phyloP scores from a whole-genome alignment of 2,797 vertebrate genomes.

The Cirrhinus molitorella region DNA sequence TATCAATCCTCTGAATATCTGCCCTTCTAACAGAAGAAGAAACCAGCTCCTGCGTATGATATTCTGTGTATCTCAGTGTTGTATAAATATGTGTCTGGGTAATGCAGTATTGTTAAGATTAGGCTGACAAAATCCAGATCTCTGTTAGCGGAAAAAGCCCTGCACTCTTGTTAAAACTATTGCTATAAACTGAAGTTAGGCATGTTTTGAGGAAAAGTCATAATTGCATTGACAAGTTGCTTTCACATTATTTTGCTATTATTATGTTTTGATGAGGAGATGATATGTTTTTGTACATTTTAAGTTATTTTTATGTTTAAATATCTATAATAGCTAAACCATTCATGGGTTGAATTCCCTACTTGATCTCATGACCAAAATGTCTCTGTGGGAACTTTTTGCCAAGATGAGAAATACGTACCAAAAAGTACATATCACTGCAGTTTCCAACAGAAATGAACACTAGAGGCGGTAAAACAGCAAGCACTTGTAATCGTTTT shows the following conservation, averaged over 20 bases:
- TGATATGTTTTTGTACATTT: not conserved
- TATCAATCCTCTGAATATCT: conserved; percentile 32
- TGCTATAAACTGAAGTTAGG: conserved; percentile 15
- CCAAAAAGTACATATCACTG: too few relatives aligned
- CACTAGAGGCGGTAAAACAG: too few relatives aligned
- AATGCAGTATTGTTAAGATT: conserved; percentile 60
- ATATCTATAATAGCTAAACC: not conserved
- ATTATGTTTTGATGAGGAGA: conserved; percentile 6
- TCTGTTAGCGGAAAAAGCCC: conserved; percentile 27
- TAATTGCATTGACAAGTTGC: conserved; percentile 5
- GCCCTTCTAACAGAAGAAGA: conserved; percentile 42
- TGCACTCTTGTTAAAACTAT: conserved; percentile 13
- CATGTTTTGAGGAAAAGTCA: not conserved
- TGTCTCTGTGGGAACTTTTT: too few relatives aligned
- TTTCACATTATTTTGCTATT: conserved; percentile 6
- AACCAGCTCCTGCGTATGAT: conserved; percentile 43
- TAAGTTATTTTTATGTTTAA: not conserved
- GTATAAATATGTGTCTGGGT: conserved; percentile 63
- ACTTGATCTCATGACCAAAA: too few relatives aligned
- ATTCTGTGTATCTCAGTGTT: conserved; percentile 51
- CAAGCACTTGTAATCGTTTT: too few relatives aligned
- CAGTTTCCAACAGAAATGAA: too few relatives aligned
- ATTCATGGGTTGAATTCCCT: not conserved
- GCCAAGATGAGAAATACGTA: too few relatives aligned
- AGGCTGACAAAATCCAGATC: conserved; percentile 56